Evolutionary conservation across 2,888 invertebrate species (phyloP).

Genomic region (Megamerina dolium): DNA sequence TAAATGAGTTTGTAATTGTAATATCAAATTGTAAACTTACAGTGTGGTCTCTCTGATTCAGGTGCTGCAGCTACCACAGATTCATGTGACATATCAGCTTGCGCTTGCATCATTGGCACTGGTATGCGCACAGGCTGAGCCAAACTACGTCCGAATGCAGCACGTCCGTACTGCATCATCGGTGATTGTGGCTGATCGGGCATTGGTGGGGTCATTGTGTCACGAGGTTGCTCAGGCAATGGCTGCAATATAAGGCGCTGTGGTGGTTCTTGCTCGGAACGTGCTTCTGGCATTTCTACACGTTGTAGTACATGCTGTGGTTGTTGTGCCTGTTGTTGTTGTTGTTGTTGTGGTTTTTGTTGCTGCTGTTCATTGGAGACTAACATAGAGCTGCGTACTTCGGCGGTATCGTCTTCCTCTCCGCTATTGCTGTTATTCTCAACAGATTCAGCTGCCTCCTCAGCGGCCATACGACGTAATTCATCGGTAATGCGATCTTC

Average conservation of each 20-base stretch:
- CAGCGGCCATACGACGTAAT: constrained; percentile 42
- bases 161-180: constrained; percentile 46
- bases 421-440: constrained; percentile 31
- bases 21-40: constrained; percentile 53
- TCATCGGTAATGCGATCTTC: constrained; percentile 48
- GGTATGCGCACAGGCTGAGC: constrained; percentile 51
- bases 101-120: constrained; percentile 56
- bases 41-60: constrained; percentile 63
- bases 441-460: constrained; percentile 37
- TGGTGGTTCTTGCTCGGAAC: constrained; percentile 27
- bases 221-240: constrained; percentile 44
- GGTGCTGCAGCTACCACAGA: constrained; percentile 21
- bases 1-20: not conserved
- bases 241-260: constrained; percentile 42
- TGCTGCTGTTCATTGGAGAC: constrained; percentile 26
- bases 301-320: constrained; percentile 25
- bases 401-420: constrained; percentile 32
- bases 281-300: constrained; percentile 40
- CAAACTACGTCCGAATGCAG: constrained; percentile 49
- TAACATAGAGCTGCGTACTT: constrained; percentile 26
- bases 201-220: constrained; percentile 46
- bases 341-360: constrained; percentile 32
- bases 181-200: constrained; percentile 44
- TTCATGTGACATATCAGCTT: constrained; percentile 53
- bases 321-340: constrained; percentile 28